Base-by-base conservation (phyloP, 2,113 vertebrate species). In the Chloebia gouldiae region DNA sequence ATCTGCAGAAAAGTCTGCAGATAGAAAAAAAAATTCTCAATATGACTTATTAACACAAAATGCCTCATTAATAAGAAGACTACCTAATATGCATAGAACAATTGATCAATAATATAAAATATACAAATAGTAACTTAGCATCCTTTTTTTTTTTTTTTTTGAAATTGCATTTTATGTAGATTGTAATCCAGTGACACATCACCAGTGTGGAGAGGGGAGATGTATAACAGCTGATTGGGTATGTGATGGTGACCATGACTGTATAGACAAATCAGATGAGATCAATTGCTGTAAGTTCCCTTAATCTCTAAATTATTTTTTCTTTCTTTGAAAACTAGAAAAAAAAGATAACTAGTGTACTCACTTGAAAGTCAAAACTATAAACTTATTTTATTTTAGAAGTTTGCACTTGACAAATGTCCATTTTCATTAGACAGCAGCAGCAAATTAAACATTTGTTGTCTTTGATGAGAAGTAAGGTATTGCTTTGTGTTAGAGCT, bases 211-310 rank as follows among this genome's bases (percentile, higher is more conserved):
- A 24, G 98, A 99, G 23, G 99, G 99, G 2, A 98, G 98, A 81
- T 99, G 99, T 88, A 98, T 99, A 44, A 89, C 97, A 20, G 92
- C 71, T 56, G 98, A 98, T 35, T 99, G 99, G 99, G 97, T 99
- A 57, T 99, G 99, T 89, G 99, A 99, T 17, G 99, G 99, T 35
- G 99, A 99, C 97, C 98, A 99, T 11, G 99, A 99, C 97, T 99
- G 99, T 81, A 82, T 96, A 85, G 99, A 99, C 96, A 99, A 99
- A 88, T 99, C 98, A 27, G 99, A 99, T 20, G 99, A 99, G 96
- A 96, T 97, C 87, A 99, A 99, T 94, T 99, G 99, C 98, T 99
- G 99, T 99, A 98, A 99, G 99, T 98, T 53, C 60, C 20, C 65
- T 89, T 72, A 13, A 69, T 80, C n/a, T 78, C 45, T 45, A 10